These are phyloP conservation scores for Drosophila sp. DNA, from an alignment of 1,140 invertebrate species.

Conservation along the genomic window DNA sequence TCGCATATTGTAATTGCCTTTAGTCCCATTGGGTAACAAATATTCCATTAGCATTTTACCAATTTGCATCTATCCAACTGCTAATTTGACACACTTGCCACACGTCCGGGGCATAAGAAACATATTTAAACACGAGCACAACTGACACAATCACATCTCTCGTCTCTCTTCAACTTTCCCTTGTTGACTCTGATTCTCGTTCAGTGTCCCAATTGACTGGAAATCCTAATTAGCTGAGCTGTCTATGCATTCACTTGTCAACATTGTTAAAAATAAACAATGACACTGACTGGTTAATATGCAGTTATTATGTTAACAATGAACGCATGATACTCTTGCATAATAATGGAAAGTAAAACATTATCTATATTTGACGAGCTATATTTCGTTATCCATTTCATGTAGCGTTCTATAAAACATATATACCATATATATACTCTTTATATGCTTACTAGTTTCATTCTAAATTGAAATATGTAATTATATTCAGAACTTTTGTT, in stretches of 20 bases:
- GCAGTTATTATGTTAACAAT: conserved; percentile 13
- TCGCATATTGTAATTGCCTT: conserved; percentile 36
- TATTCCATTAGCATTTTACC: conserved; percentile 19
- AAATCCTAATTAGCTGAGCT: conserved; percentile 60
- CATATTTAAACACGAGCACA: conserved; percentile 12
- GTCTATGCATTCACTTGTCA: conserved; percentile 56
- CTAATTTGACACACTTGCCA: conserved; percentile 28
- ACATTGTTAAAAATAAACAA: conserved; percentile 57
- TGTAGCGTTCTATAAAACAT: no score
- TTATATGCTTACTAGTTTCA: no score
- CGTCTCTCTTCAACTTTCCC: not conserved
- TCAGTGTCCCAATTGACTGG: conserved; percentile 38
- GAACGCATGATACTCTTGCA: not conserved
- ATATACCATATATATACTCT: no score
- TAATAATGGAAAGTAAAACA: no score
- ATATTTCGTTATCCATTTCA: no score
- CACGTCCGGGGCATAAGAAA: conserved; percentile 15
- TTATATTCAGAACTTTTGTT: no score
- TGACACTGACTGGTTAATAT: conserved; percentile 24
- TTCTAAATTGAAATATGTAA: no score
- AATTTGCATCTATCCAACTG: conserved; percentile 10
- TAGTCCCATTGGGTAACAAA: conserved; percentile 10
- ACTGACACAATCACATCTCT: conserved; percentile 14
- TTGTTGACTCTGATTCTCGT: not conserved
- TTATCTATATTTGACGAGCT: no score